Conservation (phyloP, 2,888 invertebrate species). For the Chaitophorus viminalis region DNA sequence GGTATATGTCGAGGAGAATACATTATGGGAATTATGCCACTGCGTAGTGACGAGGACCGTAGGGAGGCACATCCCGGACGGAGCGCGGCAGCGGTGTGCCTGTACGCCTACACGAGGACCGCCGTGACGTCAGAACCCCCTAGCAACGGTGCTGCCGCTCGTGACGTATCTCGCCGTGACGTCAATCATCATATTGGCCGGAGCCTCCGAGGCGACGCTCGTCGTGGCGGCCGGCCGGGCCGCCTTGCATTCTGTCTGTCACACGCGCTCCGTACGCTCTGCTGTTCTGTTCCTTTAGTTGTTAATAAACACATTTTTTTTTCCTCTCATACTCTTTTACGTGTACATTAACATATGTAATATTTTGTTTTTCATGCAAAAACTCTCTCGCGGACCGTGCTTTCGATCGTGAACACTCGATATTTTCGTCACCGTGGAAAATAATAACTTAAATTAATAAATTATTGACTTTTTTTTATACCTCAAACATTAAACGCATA, state of each 20-base stretch:
- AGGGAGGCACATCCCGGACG: background rate
- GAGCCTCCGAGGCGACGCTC: slow-evolving; percentile 50
- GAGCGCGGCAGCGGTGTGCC: slow-evolving; percentile 14
- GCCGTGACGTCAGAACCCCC: slow-evolving; percentile 61
- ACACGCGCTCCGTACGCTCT: slow-evolving; percentile 58
- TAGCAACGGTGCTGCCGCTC: slow-evolving; percentile 58
- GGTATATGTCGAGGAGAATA: background rate
- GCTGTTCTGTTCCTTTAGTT: slow-evolving; percentile 58
- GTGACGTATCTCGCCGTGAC: slow-evolving; percentile 56
- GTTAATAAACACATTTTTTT: slow-evolving; percentile 16
- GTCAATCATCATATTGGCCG: slow-evolving; percentile 62
- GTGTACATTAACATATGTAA: background rate
- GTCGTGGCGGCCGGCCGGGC: slow-evolving; percentile 39
- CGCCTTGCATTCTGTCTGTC: slow-evolving; percentile 60
- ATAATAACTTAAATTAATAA: background rate
- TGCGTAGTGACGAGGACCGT: background rate
- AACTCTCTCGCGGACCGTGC: background rate
- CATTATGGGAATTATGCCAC: background rate
- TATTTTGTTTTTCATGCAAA: background rate
- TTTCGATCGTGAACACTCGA: background rate
- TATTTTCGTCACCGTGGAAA: background rate
- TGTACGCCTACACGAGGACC: slow-evolving; percentile 46
- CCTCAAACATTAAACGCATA: background rate
- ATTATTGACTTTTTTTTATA: too few relatives aligned
- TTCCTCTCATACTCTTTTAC: too few relatives aligned